Percentiles rank a stretch among this genome's conserved stretches.
Conservation (phyloP, 2,797 vertebrate genomes). For the Craterocephalus amniculus region DNA sequence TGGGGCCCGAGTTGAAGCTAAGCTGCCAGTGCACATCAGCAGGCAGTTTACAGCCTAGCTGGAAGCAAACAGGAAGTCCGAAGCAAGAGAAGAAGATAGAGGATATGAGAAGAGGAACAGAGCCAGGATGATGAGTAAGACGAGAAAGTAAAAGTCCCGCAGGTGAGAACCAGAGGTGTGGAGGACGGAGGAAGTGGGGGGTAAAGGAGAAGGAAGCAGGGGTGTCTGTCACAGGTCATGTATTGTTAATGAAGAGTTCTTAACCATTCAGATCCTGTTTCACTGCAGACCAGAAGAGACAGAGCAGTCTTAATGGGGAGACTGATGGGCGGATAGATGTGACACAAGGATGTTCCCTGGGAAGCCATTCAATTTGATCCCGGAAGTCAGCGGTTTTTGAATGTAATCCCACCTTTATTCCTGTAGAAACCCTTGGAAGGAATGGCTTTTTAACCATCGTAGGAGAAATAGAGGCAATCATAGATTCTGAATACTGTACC, state of each 20-base stretch:
- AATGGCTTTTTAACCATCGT: constrained; percentile 40
- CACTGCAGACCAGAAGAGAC: constrained; percentile 54
- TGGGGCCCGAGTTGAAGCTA: constrained; percentile 48
- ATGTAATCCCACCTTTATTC: constrained; percentile 64
- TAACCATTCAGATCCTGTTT: constrained; percentile 73
- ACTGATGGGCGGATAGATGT: constrained; percentile 51
- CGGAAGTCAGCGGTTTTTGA: constrained; percentile 69
- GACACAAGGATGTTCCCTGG: constrained; percentile 39
- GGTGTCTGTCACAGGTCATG: constrained; percentile 57
- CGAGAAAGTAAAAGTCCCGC: constrained; percentile 24
- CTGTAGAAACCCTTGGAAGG: constrained; percentile 31
- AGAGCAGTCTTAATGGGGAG: constrained; percentile 51
- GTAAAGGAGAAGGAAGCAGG: constrained; percentile 5
- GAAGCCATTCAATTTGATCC: constrained; percentile 62
- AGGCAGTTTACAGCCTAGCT: constrained; percentile 58
- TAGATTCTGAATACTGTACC: constrained; percentile 1
- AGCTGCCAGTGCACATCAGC: constrained; percentile 57
- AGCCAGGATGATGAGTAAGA: constrained; percentile 27
- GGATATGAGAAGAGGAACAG: constrained; percentile 45
- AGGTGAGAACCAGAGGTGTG: constrained; percentile 31
- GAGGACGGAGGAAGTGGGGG: constrained; percentile 39
- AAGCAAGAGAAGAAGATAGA: constrained; percentile 35
- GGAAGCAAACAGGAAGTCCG: constrained; percentile 36
- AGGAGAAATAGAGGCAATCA: constrained; percentile 32
- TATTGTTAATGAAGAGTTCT: constrained; percentile 79